Base-by-base conservation (phyloP, 2,113 vertebrate species). In the Hippoglossus stenolepis region DNA sequence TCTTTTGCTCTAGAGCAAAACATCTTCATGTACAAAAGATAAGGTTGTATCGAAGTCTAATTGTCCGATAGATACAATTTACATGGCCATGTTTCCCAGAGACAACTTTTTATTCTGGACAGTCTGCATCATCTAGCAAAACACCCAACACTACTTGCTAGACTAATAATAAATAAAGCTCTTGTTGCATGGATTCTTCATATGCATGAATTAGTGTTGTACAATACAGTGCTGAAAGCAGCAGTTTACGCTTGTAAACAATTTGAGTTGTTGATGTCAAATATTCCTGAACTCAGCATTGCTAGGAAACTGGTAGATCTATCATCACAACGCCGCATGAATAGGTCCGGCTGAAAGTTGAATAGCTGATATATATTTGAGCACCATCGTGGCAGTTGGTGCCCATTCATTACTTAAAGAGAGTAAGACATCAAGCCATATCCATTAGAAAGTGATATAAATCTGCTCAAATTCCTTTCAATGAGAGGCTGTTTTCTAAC, bases 371-470 rank as follows among this genome's bases (percentile, higher is more conserved):
- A 63, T 72, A 20, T 81, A 31, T 65, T 0, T 71, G 67, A 40
- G 70, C 35, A 57, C 49, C 35, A 26, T 64, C 51, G 43, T 61
- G 75, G 63, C 38, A 70, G 61, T 63, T 67, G 40, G 28, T 64
- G 63, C n/a, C 18, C 51, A 57, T 74, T 80, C 15, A 71, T 80
- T 83, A 80, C 54, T 9, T 73, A 56, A 58, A 65, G 28, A 69
- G 57, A 62, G 18, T 64, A 21, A 80, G 70, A 62, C n/a, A 1
- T 14, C 38, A 51, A 57, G 54, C 56, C 38, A 24, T 17, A 70
- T 47, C 73, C 51, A 82, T 70, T 70, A 80, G 76, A 85, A 81
- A 58, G 58, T 65, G 64, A 80, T 10, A 79, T 80, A 86, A 86
- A 85, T 87, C 69, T 84, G 62, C 51, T 45, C 43, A 26, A 62